A percentile compares a stretch with the other conserved stretches of the same genome.
These are phyloP conservation scores for Coregonus suidteri DNA, from an alignment of 2,797 vertebrate species.

Conservation along the genomic window DNA sequence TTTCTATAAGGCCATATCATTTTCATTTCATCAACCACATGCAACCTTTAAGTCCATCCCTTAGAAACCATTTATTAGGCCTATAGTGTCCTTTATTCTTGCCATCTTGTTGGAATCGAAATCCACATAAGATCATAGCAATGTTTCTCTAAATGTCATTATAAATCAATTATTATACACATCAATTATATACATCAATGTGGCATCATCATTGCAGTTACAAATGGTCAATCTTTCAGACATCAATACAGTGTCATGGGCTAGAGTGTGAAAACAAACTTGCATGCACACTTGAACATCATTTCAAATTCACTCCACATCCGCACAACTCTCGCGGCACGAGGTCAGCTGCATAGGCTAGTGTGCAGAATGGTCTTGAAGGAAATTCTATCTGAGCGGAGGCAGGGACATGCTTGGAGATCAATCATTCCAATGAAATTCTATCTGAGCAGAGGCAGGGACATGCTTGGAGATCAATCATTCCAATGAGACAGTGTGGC, in stretches of 20 bases:
- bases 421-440: background rate
- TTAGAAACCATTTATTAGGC: background rate
- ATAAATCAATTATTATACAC: background rate
- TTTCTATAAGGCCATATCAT: slow-evolving; percentile 51
- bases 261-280: background rate
- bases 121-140: background rate
- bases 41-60: background rate
- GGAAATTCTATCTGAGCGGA: background rate
- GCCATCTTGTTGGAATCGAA: background rate
- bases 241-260: background rate
- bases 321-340: background rate
- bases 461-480: background rate
- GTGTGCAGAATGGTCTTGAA: background rate
- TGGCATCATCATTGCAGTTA: background rate
- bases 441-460: background rate
- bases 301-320: background rate
- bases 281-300: background rate
- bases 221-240: background rate
- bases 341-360: background rate
- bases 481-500: background rate
- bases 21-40: slow-evolving; percentile 20
- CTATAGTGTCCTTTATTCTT: background rate
- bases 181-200: background rate
- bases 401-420: background rate
- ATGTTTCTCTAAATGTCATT: background rate